phyloP scores from a whole-genome alignment of 2,797 vertebrate species.

The Syncerus caffer region DNA sequence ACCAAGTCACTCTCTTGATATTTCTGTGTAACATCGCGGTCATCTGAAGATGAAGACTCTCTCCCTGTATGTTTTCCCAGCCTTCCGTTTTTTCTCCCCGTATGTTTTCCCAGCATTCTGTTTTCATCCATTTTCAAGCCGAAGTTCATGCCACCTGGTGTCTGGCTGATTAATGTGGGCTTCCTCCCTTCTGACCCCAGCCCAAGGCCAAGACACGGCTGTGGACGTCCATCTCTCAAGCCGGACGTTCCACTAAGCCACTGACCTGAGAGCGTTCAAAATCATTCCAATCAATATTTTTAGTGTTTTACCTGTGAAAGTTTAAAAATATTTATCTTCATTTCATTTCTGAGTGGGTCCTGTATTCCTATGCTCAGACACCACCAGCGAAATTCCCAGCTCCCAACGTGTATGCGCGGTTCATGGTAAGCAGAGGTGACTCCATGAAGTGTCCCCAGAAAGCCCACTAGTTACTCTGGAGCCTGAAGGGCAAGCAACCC shows the following conservation, averaged over 20 bases:
- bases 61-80: accelerated
- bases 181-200: accelerated
- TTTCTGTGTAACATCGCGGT: accelerated
- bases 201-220: accelerated
- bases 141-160: no score
- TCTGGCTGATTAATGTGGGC: accelerated
- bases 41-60: not conserved
- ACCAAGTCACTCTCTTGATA: not conserved
- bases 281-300: not conserved
- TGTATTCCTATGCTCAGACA: not conserved
- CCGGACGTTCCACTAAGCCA: not conserved
- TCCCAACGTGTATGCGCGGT: accelerated
- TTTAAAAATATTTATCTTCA: not conserved
- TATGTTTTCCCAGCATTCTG: accelerated
- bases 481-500: not conserved
- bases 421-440: not conserved
- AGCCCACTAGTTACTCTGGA: not conserved
- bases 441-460: not conserved
- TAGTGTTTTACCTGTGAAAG: not conserved
- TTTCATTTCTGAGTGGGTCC: not conserved
- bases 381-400: not conserved
- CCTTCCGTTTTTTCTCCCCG: not conserved
- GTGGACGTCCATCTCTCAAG: not conserved
- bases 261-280: not conserved
- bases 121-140: not conserved